phyloP scores from a whole-genome alignment of 2,113 vertebrate genomes.

The Neodontobutis hainanensis region DNA sequence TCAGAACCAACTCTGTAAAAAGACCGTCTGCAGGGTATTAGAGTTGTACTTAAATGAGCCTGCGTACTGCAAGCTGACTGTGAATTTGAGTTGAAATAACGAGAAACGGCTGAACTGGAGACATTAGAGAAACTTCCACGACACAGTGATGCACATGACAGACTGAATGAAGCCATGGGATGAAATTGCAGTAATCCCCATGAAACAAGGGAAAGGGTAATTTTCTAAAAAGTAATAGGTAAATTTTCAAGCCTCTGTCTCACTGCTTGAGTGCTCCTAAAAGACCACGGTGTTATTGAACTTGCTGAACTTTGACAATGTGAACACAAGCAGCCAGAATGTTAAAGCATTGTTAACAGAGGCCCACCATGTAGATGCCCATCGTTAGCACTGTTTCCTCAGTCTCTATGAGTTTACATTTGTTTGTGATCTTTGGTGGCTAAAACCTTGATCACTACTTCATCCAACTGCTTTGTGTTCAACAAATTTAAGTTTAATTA shows the following conservation, averaged over 20 bases:
- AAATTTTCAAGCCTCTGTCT: conserved; percentile 22
- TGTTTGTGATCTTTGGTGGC: no score
- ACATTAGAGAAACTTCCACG: neutral
- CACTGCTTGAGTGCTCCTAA: conserved; percentile 29
- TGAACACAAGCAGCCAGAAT: no score
- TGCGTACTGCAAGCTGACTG: neutral
- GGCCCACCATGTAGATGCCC: no score
- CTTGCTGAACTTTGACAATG: neutral
- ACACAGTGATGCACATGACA: neutral
- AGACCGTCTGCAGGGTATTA: neutral
- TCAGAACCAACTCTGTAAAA: neutral
- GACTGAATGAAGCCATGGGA: neutral
- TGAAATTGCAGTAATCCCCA: conserved; percentile 13
- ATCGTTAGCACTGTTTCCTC: no score
- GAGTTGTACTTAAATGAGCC: neutral
- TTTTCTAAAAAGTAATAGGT: conserved; percentile 41
- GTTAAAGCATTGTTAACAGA: no score
- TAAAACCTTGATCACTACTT: no score
- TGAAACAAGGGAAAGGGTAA: neutral
- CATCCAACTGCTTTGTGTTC: no score
- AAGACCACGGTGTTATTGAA: conserved; percentile 1
- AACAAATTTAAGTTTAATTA: no score
- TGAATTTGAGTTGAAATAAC: neutral
- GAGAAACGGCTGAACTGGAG: neutral
- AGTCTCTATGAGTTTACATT: no score